Evolutionary conservation across 1,140 invertebrate genomes (phyloP), one percentile per base, ranked within the genome.

Genomic region (Halictus rubicundus): DNA sequence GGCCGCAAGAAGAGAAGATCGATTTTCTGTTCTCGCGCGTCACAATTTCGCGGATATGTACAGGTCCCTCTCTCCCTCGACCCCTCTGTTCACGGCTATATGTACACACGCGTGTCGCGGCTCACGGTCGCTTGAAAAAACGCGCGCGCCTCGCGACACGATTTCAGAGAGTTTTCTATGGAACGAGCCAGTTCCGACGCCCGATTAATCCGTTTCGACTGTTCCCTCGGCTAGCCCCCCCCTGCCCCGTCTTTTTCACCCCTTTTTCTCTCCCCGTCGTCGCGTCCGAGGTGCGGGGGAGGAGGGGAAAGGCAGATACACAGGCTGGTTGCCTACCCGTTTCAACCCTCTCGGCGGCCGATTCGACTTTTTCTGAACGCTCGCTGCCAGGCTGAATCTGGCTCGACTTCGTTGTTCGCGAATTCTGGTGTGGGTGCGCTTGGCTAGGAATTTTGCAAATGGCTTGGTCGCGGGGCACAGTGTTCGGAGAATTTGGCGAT

Each of bases 171-270:
- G 23, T 63, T 46, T 46, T 68, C 73, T 59, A 76, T 68, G 66
- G 73, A 68, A 76, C 52, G 19, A 61, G 25, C 60, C 54, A 23
- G 25, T 57, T 57, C 54, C 57, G 32, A 21, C 16, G 46, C 60
- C 32, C 72, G 72, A 74, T 74, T 74, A 74, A 74, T 74, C 72
- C 39, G 52, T 68, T 77, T 77, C 66, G 72, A 75, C 60, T 23
- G 49, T 74, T 42, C 49, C 19, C 37, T 25, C 71, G 2, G 2
- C 27, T 2, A 9, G 14, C 19, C 16, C 9, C 23, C 42, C 12
- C 42, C 14, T 37, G 8, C 21, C 21, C 54, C n/a, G 8, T 57
- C 21, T 19, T 6, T 6, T 6, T 52, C 49, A 10, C 10, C 46
- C 46, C 46, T 49, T 49, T 46, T 12, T 19, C 46, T 14, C 16